Percentiles rank a stretch among this genome's conserved stretches.
These are phyloP conservation scores for Pogoniulus pusillus DNA, from an alignment of 2,797 vertebrate species.

Conservation along the genomic window DNA sequence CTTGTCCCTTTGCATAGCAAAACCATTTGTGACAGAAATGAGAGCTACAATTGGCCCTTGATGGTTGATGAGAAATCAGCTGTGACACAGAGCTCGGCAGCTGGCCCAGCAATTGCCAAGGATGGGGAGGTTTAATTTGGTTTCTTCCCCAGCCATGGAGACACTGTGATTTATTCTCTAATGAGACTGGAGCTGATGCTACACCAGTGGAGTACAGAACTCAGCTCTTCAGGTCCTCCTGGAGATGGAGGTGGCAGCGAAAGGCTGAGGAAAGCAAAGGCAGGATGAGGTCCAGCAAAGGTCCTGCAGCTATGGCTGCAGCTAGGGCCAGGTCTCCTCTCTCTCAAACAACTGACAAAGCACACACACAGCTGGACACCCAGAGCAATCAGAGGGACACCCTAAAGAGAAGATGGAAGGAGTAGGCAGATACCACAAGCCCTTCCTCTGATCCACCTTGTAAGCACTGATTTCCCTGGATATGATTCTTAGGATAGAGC, in stretches of 20 bases:
- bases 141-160: not conserved
- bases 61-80: constrained; percentile 20
- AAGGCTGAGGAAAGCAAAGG: not conserved
- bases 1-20: constrained; percentile 20
- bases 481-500: not conserved
- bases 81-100: not conserved
- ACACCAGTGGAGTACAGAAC: fast-evolving
- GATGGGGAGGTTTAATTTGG: constrained; percentile 19
- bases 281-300: not conserved
- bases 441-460: not conserved
- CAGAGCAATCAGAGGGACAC: not conserved
- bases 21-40: constrained; percentile 43
- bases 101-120: not conserved
- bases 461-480: not conserved
- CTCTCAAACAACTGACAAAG: not conserved
- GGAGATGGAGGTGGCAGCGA: not conserved
- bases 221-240: not conserved
- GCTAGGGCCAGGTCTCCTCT: not conserved
- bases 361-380: not conserved
- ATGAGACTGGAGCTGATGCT: not conserved
- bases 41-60: not conserved
- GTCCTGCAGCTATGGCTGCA: not conserved
- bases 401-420: not conserved
- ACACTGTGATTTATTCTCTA: constrained; percentile 6
- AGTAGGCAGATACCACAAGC: not conserved